Evolutionary conservation across 2,113 vertebrate species (phyloP).

Genomic region (Halichoerus grypus): DNA sequence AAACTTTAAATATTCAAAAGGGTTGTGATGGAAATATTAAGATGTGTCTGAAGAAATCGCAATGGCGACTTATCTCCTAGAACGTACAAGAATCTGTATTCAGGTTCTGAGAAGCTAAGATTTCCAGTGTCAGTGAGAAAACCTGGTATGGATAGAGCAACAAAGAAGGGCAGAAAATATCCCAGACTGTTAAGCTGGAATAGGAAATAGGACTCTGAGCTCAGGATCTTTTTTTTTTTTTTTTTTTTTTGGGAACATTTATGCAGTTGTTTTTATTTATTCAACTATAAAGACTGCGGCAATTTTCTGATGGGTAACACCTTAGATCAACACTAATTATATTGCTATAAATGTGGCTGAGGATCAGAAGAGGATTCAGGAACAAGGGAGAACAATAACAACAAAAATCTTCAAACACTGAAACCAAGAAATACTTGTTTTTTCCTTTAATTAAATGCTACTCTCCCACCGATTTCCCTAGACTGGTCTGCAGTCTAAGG

Average conservation of each 20-base stretch:
- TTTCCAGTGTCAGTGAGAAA: not conserved
- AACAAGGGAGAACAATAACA: conserved; percentile 31
- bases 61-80: fast-evolving
- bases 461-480: conserved; percentile 46
- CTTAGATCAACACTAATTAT: conserved; percentile 81
- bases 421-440: conserved; percentile 62
- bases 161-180: not conserved
- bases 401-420: conserved; percentile 69
- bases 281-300: conserved; percentile 72
- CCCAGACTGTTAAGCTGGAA: not conserved
- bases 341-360: conserved; percentile 80
- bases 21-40: not conserved
- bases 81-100: not conserved
- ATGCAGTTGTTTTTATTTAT: conserved; percentile 81
- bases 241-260: not conserved
- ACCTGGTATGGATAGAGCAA: fast-evolving
- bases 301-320: conserved; percentile 48
- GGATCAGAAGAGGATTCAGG: conserved; percentile 62
- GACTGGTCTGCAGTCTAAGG: conserved; percentile 50
- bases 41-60: not conserved
- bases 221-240: no score
- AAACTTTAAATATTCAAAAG: not conserved
- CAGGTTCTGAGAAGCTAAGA: not conserved
- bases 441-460: conserved; percentile 63
- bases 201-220: not conserved